phyloP scores from a whole-genome alignment of 2,113 vertebrate genomes.

The Alligator sinensis region DNA sequence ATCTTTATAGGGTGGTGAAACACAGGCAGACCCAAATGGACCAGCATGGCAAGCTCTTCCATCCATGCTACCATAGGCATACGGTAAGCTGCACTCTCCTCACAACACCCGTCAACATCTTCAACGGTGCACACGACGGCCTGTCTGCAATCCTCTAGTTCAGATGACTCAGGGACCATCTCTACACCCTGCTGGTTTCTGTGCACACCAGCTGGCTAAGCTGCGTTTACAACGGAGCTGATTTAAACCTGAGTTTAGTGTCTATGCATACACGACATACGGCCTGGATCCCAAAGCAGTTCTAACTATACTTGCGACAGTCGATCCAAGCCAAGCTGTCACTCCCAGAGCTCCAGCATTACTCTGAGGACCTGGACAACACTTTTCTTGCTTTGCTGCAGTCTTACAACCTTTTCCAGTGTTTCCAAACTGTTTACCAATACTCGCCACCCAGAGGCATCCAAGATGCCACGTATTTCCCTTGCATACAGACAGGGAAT shows the following conservation, averaged over 20 bases:
- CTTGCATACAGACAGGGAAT: background rate
- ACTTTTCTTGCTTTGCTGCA: background rate
- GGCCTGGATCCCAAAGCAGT: background rate
- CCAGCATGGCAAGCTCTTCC: too few relatives aligned
- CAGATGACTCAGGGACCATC: background rate
- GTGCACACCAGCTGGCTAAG: background rate
- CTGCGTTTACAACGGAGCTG: background rate
- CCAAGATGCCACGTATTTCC: background rate
- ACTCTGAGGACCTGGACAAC: background rate
- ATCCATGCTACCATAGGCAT: too few relatives aligned
- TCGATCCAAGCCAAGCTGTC: background rate
- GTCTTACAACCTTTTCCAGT: background rate
- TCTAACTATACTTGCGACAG: background rate
- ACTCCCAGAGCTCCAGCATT: rapidly evolving
- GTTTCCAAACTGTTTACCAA: background rate
- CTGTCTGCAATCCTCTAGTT: background rate
- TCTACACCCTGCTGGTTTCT: background rate
- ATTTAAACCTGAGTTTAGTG: background rate
- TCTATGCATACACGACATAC: background rate
- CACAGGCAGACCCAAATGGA: too few relatives aligned
- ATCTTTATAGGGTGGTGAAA: too few relatives aligned
- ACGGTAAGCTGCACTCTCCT: too few relatives aligned
- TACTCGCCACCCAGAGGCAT: constrained; percentile 8
- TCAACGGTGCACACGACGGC: background rate
- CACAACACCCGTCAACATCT: background rate